Evolutionary conservation across 1,140 invertebrate species (phyloP).

Genomic region (Prorops nasuta): DNA sequence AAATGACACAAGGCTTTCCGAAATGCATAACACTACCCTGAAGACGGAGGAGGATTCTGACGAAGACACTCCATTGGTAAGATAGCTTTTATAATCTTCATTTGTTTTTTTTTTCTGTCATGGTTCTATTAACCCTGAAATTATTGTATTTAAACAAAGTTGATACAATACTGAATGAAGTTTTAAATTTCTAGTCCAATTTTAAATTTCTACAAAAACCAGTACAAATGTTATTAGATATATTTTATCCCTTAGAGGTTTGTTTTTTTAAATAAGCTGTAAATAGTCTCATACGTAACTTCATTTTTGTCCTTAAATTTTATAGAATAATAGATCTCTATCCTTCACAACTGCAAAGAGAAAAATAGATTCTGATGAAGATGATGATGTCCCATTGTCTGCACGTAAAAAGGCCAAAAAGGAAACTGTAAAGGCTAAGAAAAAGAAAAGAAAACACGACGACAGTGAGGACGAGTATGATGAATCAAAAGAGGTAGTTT

Average conservation of each 20-base stretch:
- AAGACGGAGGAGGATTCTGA: conserved; percentile 63
- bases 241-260: too few species aligned
- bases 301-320: too few species aligned
- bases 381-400: conserved; percentile 67
- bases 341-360: conserved; percentile 43
- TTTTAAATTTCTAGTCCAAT: too few species aligned
- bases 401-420: conserved; percentile 72
- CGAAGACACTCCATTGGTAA: conserved; percentile 77
- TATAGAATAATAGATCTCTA: conserved; percentile 38
- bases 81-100: conserved; percentile 3
- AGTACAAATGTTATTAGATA: too few species aligned
- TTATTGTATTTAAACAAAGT: background rate
- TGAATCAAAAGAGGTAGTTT: conserved; percentile 46
- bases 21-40: conserved; percentile 52
- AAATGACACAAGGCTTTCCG: conserved; percentile 52
- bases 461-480: conserved; percentile 62
- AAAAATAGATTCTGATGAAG: conserved; percentile 53
- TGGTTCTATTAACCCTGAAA: background rate
- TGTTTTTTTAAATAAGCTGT: too few species aligned
- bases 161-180: background rate
- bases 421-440: conserved; percentile 64
- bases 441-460: conserved; percentile 59
- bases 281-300: too few species aligned
- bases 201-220: too few species aligned
- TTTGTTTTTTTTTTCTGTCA: conserved; percentile 3